phyloP scores from a whole-genome alignment of 2,888 invertebrate genomes.

The Epinotia ramella region DNA sequence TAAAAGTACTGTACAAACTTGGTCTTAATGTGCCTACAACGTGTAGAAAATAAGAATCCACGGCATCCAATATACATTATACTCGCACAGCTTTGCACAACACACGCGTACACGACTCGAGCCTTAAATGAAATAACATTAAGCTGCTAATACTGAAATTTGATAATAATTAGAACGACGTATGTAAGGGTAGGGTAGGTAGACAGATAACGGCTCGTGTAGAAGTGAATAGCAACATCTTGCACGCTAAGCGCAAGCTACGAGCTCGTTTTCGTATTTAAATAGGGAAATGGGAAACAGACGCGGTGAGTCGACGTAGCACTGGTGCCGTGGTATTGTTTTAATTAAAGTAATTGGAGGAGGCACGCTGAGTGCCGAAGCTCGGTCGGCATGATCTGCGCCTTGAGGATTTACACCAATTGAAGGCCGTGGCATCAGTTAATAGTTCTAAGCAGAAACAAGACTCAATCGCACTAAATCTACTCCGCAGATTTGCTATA shows the following conservation, averaged over 20 bases:
- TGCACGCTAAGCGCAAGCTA: conserved; percentile 77
- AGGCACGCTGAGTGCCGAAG: conserved; percentile 80
- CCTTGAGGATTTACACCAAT: conserved; percentile 84
- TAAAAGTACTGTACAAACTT: neutral
- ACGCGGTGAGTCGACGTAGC: conserved; percentile 81
- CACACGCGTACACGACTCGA: conserved; percentile 5
- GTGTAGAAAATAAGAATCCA: conserved; percentile 1
- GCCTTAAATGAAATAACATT: conserved; percentile 28
- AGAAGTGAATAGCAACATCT: conserved; percentile 76
- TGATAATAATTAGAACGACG: conserved; percentile 32
- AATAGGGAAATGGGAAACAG: conserved; percentile 85
- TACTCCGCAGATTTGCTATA: conserved; percentile 51
- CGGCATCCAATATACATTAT: conserved; percentile 6
- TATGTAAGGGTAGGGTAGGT: conserved; percentile 49
- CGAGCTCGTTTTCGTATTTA: conserved; percentile 84
- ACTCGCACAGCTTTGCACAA: conserved; percentile 14
- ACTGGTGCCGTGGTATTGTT: conserved; percentile 83
- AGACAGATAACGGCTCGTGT: conserved; percentile 61
- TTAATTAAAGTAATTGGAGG: conserved; percentile 86
- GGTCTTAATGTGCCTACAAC: neutral
- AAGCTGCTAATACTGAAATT: conserved; percentile 31
- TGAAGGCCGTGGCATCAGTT: conserved; percentile 81
- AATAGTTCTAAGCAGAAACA: conserved; percentile 62
- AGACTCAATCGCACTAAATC: conserved; percentile 61
- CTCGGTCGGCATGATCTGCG: conserved; percentile 81